Base-by-base conservation (phyloP, 2,888 invertebrate species). In the Harmothoe impar region DNA sequence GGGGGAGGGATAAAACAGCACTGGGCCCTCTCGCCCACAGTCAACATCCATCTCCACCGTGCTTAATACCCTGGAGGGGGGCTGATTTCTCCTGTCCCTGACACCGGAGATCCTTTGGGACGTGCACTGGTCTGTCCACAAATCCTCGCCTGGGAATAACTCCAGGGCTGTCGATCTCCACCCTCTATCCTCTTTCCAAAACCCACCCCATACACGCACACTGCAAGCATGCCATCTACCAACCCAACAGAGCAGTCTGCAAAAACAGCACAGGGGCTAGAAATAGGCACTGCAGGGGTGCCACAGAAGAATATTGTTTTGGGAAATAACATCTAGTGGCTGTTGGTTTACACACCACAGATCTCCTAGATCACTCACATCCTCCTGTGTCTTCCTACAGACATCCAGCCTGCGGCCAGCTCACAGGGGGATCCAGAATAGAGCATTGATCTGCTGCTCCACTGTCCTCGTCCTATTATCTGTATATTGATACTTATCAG, bases 21-120 rank as follows among this genome's bases (percentile, higher is more conserved):
- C 3, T 17, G n/a, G 43, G 35, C 35, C 29, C 72, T 29, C 20
- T n/a, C 62, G 5, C 77, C 29, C 77, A 77, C 81, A 33, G 81
- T 81, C 81, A 33, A 81, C 81, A 81, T 81, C 81, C 81, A 81
- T 25, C 35, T 17, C 33, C 43, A 15, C 33, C 81, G 33, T 35
- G 43, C 20, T 17, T 43, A 77, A 77, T 77, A 33, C 81, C 81
- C 43, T 17, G 35, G 43, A 20, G n/a, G 35, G 35, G 20, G 33
- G 35, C 81, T 81, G 81, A 81, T 81, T 81, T 43, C 81, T 81
- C 35, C 81, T 20, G 81, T 43, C 81, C 43, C 33, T 81, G 81
- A 81, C 81, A 81, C 81, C 17, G 81, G 81, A 81, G 81, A 15
- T 81, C 81, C 35, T 35, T 12, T 7, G 81, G 35, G 81, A 81